These are phyloP conservation scores for Microtus richardsoni DNA, from an alignment of 2,113 vertebrate genomes.

Conservation along the genomic window DNA sequence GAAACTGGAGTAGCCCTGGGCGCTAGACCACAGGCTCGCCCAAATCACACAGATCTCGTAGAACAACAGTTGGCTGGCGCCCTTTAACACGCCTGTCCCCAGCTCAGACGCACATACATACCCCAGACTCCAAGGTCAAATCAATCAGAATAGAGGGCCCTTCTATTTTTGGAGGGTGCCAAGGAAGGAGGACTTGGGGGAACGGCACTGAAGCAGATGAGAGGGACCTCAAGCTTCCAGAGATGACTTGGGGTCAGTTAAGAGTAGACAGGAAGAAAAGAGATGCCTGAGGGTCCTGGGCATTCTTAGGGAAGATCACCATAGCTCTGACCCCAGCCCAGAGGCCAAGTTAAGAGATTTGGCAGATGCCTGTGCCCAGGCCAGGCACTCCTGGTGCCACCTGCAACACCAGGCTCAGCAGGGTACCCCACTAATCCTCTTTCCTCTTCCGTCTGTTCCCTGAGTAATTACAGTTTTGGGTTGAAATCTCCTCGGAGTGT, in stretches of 20 bases:
- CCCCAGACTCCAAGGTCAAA: neutral
- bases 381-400: neutral
- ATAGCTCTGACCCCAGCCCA: neutral
- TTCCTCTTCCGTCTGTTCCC: conserved; percentile 85
- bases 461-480: conserved; percentile 88
- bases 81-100: neutral
- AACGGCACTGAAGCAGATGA: neutral
- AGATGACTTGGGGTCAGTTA: neutral
- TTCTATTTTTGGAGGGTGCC: neutral
- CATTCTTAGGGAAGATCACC: neutral
- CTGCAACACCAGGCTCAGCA: neutral
- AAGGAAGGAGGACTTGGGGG: no score
- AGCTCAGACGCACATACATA: neutral
- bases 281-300: neutral
- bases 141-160: neutral
- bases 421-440: conserved; percentile 79
- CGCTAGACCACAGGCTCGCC: neutral
- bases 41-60: neutral
- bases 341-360: neutral
- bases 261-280: neutral
- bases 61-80: neutral
- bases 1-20: neutral
- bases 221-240: neutral
- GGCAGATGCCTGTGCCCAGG: neutral
- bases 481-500: conserved; percentile 82